phyloP scores from a whole-genome alignment of 2,888 invertebrate species.

The Petrolisthes manimaculis region DNA sequence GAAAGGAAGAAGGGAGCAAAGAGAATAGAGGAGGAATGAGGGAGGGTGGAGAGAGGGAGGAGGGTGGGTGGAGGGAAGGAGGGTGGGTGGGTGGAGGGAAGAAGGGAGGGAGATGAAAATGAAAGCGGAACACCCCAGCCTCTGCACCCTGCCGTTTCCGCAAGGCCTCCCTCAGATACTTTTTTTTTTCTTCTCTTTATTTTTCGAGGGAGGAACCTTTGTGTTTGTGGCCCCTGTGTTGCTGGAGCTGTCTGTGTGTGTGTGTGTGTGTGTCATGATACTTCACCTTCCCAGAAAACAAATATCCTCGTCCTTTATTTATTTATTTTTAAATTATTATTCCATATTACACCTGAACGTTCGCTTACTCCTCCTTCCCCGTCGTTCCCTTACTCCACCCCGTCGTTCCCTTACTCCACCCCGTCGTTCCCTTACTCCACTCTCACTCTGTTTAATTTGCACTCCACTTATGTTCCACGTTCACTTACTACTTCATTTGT shows the following conservation, averaged over 20 bases:
- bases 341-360: no score
- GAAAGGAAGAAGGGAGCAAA: neutral
- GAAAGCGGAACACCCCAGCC: conserved; percentile 2
- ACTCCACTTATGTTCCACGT: neutral
- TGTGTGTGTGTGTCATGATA: no score
- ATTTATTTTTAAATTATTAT: no score
- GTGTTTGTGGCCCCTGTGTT: neutral
- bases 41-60: neutral
- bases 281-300: no score
- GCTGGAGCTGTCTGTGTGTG: neutral
- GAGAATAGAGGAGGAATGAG: neutral
- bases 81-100: neutral
- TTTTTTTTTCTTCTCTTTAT: neutral
- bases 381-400: neutral
- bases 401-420: neutral
- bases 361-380: neutral
- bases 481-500: neutral
- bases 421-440: neutral
- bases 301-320: no score
- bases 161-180: neutral
- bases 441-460: neutral
- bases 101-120: neutral
- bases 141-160: neutral
- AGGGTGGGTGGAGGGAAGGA: neutral
- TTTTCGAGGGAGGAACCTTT: neutral